These are phyloP conservation scores for Crotophaga sulcirostris DNA, from an alignment of 2,113 vertebrate species.

Conservation along the genomic window DNA sequence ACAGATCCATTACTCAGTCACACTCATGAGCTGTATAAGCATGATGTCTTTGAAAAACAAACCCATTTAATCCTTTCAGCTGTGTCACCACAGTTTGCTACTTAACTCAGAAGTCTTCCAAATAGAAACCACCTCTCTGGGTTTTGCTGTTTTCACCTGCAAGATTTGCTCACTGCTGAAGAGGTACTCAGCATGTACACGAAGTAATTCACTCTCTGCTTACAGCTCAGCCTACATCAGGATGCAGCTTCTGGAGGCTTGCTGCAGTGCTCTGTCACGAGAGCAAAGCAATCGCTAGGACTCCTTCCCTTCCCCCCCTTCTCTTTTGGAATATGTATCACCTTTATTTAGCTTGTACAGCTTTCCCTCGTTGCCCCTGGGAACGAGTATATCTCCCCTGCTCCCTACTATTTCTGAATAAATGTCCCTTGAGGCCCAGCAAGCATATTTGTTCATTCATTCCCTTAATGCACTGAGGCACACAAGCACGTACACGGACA, in stretches of 20 bases:
- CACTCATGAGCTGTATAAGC: not conserved
- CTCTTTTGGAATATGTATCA: slow-evolving; percentile 27
- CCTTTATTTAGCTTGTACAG: slow-evolving; percentile 56
- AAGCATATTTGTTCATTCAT: slow-evolving; percentile 58
- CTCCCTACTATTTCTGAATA: slow-evolving; percentile 59
- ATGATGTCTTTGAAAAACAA: not conserved
- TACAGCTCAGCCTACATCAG: slow-evolving; percentile 38
- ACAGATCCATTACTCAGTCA: fast-evolving
- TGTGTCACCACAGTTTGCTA: not conserved
- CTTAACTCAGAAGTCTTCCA: not conserved
- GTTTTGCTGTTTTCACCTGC: not conserved
- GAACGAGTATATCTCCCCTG: slow-evolving; percentile 26
- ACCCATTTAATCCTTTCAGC: not conserved
- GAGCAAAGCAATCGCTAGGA: slow-evolving; percentile 14
- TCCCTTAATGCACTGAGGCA: slow-evolving; percentile 12
- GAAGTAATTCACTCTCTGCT: not conserved
- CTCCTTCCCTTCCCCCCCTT: slow-evolving; percentile 30
- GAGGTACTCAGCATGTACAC: not conserved
- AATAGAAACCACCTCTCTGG: not conserved
- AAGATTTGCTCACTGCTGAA: slow-evolving; percentile 15
- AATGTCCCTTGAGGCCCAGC: slow-evolving; percentile 14
- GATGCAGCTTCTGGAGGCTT: slow-evolving; percentile 38
- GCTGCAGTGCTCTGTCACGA: slow-evolving; percentile 58
- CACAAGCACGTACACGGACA: not conserved
- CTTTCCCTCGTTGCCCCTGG: slow-evolving; percentile 30